phyloP scores from a whole-genome alignment of 64 coral and sea anemone genomes.

The Montipora capricornis region DNA sequence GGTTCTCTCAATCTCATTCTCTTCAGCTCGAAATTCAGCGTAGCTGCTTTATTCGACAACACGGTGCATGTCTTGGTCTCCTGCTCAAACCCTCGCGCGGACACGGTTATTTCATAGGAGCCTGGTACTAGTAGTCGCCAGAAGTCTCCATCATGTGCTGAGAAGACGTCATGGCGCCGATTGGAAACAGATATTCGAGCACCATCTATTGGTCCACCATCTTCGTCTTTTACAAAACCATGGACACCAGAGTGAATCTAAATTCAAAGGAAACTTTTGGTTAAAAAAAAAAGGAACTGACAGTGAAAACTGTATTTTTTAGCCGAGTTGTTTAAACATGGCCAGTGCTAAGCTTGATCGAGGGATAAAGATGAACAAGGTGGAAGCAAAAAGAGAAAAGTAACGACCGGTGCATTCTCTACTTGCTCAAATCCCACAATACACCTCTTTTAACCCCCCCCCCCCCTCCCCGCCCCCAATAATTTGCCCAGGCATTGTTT shows the following conservation, averaged over 20 bases:
- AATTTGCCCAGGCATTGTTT: no score
- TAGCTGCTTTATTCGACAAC: slow-evolving; percentile 64
- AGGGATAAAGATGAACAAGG: no score
- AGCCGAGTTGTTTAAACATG: no score
- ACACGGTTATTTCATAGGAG: slow-evolving; percentile 95
- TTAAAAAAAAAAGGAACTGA: not conserved
- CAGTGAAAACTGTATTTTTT: no score
- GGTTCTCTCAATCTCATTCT: slow-evolving; percentile 76
- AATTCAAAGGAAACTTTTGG: not conserved
- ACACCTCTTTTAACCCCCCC: no score
- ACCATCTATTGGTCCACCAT: slow-evolving; percentile 73
- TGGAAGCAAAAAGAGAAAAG: no score
- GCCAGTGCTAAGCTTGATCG: no score
- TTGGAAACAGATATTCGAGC: slow-evolving; percentile 83
- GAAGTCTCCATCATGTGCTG: slow-evolving; percentile 88
- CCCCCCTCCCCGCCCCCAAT: no score
- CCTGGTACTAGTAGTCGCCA: slow-evolving; percentile 98
- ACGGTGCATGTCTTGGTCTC: slow-evolving; percentile 84
- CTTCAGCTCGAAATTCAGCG: slow-evolving; percentile 79
- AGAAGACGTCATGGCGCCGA: slow-evolving; percentile 94
- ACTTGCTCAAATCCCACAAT: no score
- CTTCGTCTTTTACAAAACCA: slow-evolving; percentile 90
- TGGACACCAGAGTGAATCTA: slow-evolving; percentile 87
- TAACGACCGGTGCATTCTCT: no score
- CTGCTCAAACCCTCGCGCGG: slow-evolving; percentile 91